These are phyloP conservation scores for Bos javanicus DNA, from an alignment of 2,113 vertebrate genomes.

Conservation along the genomic window DNA sequence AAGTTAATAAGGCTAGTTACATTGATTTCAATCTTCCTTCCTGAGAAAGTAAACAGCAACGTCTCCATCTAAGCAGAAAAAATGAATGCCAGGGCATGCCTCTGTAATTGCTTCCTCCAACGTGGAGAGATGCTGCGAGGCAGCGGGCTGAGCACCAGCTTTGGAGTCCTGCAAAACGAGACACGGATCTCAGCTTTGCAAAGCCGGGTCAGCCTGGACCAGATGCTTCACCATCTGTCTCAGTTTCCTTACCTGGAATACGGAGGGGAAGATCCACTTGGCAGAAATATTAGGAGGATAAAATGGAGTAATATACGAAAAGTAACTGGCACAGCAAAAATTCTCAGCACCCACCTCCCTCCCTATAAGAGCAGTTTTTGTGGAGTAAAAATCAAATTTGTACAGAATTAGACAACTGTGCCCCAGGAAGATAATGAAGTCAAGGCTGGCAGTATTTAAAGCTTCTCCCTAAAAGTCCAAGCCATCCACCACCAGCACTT, in stretches of 20 bases:
- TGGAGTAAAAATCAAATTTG: background rate
- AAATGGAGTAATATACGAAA: background rate
- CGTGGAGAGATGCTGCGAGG: background rate
- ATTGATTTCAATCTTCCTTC: slow-evolving; percentile 54
- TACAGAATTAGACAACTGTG: background rate
- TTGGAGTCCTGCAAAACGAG: background rate
- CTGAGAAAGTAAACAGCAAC: slow-evolving; percentile 45
- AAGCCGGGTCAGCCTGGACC: background rate
- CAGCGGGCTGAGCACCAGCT: background rate
- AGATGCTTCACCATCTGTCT: background rate
- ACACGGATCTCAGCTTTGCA: background rate
- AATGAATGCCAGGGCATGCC: slow-evolving; percentile 30
- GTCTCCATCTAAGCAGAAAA: background rate
- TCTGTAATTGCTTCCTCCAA: slow-evolving; percentile 7
- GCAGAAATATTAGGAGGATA: background rate
- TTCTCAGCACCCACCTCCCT: background rate
- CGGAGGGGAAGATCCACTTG: background rate
- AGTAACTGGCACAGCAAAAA: background rate
- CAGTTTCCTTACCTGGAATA: background rate
- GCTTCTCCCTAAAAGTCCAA: background rate
- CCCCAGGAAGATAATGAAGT: background rate
- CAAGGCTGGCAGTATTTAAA: background rate
- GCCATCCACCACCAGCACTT: background rate
- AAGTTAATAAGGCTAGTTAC: slow-evolving; percentile 57
- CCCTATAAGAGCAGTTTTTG: background rate